phyloP scores from a whole-genome alignment of 2,113 vertebrate genomes.

The Holacanthus passer region DNA sequence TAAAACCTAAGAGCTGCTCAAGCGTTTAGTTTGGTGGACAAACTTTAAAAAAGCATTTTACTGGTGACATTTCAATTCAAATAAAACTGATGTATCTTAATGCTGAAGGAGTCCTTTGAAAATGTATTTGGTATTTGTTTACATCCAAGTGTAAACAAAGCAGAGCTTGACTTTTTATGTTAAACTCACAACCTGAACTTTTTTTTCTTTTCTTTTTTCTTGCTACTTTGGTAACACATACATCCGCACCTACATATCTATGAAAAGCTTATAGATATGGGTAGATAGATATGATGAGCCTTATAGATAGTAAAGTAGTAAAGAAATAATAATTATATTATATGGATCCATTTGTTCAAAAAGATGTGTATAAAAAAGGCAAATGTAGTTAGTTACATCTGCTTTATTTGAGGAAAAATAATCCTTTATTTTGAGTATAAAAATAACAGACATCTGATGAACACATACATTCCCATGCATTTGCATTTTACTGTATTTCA shows the following conservation, averaged over 20 bases:
- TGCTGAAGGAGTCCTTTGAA: not conserved
- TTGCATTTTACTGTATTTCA: slow-evolving; percentile 66
- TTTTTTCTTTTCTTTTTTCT: not conserved
- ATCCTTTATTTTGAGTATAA: slow-evolving; percentile 84
- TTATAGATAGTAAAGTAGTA: not conserved
- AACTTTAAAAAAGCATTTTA: not conserved
- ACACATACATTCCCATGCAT: slow-evolving; percentile 77
- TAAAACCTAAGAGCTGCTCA: not conserved
- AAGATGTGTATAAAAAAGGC: not conserved
- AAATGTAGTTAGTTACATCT: slow-evolving; percentile 53
- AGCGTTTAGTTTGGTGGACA: not conserved
- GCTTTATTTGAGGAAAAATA: slow-evolving; percentile 86
- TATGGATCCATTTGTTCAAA: not conserved
- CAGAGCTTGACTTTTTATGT: not conserved
- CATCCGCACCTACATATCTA: not conserved
- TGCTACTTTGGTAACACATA: not conserved
- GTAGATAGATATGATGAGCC: too few species aligned
- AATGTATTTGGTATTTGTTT: not conserved
- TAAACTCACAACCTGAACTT: not conserved
- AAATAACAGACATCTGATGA: slow-evolving; percentile 84
- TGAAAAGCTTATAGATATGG: too few species aligned
- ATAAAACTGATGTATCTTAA: not conserved
- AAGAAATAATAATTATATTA: not conserved
- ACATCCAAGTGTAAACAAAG: not conserved
- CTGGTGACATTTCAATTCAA: not conserved